Evolutionary conservation across 2,888 invertebrate species (phyloP), one percentile per base, ranked within the genome.

Genomic region (Cheilosia soror): DNA sequence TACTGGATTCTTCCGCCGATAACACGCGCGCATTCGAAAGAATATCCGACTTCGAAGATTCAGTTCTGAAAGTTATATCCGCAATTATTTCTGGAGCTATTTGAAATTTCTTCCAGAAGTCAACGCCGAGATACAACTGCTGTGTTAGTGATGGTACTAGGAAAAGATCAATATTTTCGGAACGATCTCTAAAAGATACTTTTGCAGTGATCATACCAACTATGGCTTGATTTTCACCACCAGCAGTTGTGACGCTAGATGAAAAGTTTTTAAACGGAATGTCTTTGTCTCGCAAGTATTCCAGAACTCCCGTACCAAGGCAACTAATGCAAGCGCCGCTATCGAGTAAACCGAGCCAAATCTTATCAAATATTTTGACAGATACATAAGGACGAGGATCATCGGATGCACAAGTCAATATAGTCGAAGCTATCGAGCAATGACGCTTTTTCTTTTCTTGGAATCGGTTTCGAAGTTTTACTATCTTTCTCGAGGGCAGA

Each of bases 51-150:
- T 31, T 31, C 0, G 31, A 31, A 31, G 31, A 31, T 31, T 11
- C 11, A 13, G 1, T n/a, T 4, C 4, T 11, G 11, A n/a, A 11
- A 42, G 40, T 4, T n/a, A n/a, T 49, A 15, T 62, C 62, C n/a
- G 44, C 25, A 3, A 65, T 65, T 5, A 65, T 13, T 20, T 49
- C 33, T 11, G 63, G 63, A 2, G 49, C 49, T 9, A 49, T 11
- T 13, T 49, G n/a, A 49, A 63, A 49, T 29, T 63, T 63, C 15
- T 15, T n/a, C 63, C 47, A 63, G 20, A 63, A 63, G n/a, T 63
- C 47, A 15, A 31, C 7, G 31, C 31, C 31, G 2, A 7, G 31
- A 2, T 7, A 31, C 31, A 31, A 63, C 5, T 5, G 5, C 63
- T 33, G 7, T 2, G 5, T 27, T 6, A n/a, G n/a, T 5, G 29